phyloP scores from a whole-genome alignment of 2,797 vertebrate genomes.

The Acipenser transmontanus region DNA sequence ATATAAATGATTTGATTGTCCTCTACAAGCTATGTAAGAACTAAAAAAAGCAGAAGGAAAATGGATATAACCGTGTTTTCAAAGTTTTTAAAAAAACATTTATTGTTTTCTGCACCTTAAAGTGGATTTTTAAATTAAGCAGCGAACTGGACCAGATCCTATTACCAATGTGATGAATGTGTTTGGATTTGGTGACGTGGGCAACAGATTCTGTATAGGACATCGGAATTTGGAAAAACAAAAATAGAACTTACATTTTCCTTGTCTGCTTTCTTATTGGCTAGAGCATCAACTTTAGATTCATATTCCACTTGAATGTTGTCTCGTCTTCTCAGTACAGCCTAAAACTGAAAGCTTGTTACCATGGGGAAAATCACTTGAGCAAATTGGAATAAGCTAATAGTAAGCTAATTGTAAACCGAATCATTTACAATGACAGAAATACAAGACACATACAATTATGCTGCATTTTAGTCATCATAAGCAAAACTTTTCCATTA shows the following conservation, averaged over 20 bases:
- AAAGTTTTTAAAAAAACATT: slow-evolving; percentile 23
- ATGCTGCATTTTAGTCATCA: background rate
- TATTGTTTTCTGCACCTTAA: slow-evolving; percentile 37
- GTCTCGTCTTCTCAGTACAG: slow-evolving; percentile 85
- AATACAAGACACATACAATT: background rate
- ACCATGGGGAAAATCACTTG: background rate
- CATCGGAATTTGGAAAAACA: slow-evolving; percentile 13
- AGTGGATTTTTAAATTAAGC: slow-evolving; percentile 30
- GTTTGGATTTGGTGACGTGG: slow-evolving; percentile 24
- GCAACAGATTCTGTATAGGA: slow-evolving; percentile 11
- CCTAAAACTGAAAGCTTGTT: slow-evolving; percentile 45
- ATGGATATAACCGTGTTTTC: no score
- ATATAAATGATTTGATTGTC: no score
- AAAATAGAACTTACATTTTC: slow-evolving; percentile 66
- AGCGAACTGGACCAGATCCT: slow-evolving; percentile 25
- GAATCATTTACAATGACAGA: background rate
- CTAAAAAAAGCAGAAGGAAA: no score
- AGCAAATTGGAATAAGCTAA: no score
- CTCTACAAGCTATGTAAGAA: no score
- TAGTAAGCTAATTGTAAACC: background rate
- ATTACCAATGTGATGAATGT: slow-evolving; percentile 47
- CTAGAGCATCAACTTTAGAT: slow-evolving; percentile 71
- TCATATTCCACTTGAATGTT: slow-evolving; percentile 86
- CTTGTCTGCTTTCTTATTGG: slow-evolving; percentile 63
- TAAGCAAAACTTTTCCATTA: slow-evolving; percentile 20